Percentiles rank a stretch among this genome's conserved stretches.
Conservation (phyloP, 2,113 vertebrate genomes). For the Zapus hudsonius region DNA sequence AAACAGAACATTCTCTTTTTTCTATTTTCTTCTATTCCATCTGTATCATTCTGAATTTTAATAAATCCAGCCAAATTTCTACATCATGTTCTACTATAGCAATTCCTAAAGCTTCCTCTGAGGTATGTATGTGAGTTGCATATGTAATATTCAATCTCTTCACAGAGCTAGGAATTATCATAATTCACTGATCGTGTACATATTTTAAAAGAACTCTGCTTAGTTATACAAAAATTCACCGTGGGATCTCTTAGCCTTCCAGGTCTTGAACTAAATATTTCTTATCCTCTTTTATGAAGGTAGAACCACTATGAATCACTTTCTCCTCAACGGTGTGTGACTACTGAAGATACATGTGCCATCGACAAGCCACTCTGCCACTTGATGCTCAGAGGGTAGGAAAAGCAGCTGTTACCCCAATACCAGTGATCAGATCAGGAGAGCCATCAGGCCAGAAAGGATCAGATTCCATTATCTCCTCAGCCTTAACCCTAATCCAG, state of each 20-base stretch:
- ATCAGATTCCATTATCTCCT: slow-evolving; percentile 83
- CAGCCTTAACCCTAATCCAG: slow-evolving; percentile 81
- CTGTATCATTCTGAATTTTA: slow-evolving; percentile 56
- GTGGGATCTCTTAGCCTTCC: slow-evolving; percentile 25
- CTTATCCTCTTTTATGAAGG: slow-evolving; percentile 63
- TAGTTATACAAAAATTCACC: slow-evolving; percentile 42
- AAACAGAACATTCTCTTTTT: neutral
- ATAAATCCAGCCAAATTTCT: slow-evolving; percentile 51
- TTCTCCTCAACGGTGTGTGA: slow-evolving; percentile 81
- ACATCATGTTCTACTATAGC: neutral
- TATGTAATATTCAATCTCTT: slow-evolving; percentile 57
- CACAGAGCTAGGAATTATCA: slow-evolving; percentile 57
- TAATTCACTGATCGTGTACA: slow-evolving; percentile 43
- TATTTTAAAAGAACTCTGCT: slow-evolving; percentile 61
- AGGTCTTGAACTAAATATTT: slow-evolving; percentile 72
- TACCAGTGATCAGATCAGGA: slow-evolving; percentile 78
- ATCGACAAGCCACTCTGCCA: slow-evolving; percentile 73
- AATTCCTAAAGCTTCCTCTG: slow-evolving; percentile 56
- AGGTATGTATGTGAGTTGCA: slow-evolving; percentile 34
- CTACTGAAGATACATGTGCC: slow-evolving; percentile 65
- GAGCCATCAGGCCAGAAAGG: slow-evolving; percentile 72
- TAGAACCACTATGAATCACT: slow-evolving; percentile 75
- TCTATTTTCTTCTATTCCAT: neutral
- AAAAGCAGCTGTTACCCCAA: slow-evolving; percentile 80
- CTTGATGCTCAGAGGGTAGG: slow-evolving; percentile 73